Percentiles rank a stretch among this genome's conserved stretches.
These are phyloP conservation scores for Scolanthus callimorphus DNA, from an alignment of 92 coral and sea anemone genomes.

Conservation along the genomic window DNA sequence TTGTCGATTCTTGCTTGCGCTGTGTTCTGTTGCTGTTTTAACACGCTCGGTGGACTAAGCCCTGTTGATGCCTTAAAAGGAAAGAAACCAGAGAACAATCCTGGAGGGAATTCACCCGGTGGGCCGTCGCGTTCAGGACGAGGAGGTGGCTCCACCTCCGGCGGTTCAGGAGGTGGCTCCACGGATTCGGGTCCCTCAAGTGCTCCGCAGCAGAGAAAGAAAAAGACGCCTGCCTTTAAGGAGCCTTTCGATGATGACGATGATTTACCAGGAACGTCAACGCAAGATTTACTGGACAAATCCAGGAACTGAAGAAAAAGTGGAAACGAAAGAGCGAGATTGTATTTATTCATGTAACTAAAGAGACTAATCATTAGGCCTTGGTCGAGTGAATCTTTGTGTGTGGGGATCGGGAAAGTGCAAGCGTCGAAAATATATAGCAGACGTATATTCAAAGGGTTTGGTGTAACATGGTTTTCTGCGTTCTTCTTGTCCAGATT, in stretches of 20 bases:
- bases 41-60: conserved; percentile 88
- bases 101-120: conserved; percentile 8
- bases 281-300: conserved; percentile 76
- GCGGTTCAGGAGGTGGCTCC: too few relatives aligned
- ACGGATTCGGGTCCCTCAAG: conserved; percentile 25
- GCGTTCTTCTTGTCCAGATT: too few relatives aligned
- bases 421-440: too few relatives aligned
- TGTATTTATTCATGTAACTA: too few relatives aligned
- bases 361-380: too few relatives aligned
- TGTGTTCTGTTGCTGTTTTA: conserved; percentile 74
- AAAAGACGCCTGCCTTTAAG: conserved; percentile 52
- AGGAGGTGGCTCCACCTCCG: too few relatives aligned
- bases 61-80: conserved; percentile 86
- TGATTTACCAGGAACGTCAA: conserved; percentile 55
- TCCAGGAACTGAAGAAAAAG: conserved; percentile 15
- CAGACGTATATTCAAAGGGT: too few relatives aligned
- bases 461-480: too few relatives aligned
- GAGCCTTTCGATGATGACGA: conserved; percentile 75
- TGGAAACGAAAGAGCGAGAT: too few relatives aligned
- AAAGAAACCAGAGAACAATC: conserved; percentile 58
- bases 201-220: conserved; percentile 31
- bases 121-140: neutral
- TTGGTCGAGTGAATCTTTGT: too few relatives aligned
- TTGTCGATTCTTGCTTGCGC: conserved; percentile 60
- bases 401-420: too few relatives aligned